phyloP scores from a whole-genome alignment of 2,888 invertebrate species.

The Gastrophysa polygoni region DNA sequence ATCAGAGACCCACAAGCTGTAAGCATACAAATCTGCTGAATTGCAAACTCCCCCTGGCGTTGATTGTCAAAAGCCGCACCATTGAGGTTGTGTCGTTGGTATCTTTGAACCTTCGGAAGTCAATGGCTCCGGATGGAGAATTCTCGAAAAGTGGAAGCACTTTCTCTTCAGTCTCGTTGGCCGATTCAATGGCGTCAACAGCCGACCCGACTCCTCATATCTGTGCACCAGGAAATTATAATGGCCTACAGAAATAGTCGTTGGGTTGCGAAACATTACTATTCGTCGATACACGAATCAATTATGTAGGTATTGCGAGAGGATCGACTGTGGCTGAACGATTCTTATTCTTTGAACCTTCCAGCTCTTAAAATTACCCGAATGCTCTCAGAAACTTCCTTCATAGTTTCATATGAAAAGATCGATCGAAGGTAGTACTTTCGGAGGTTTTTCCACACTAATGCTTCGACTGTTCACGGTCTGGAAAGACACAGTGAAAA shows the following conservation, averaged over 20 bases:
- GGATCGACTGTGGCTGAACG: not conserved
- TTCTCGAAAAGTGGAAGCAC: conserved; percentile 55
- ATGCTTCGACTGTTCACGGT: too few species aligned
- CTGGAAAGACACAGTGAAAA: too few species aligned
- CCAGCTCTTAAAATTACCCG: too few species aligned
- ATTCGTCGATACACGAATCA: not conserved
- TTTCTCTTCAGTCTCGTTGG: conserved; percentile 47
- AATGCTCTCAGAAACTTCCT: too few species aligned
- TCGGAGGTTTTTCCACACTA: too few species aligned
- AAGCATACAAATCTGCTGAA: too few species aligned
- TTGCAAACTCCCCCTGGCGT: too few species aligned
- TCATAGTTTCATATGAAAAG: too few species aligned
- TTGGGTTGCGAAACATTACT: not conserved
- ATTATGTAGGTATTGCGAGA: not conserved
- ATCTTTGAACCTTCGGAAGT: conserved; percentile 47
- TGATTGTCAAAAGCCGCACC: conserved; percentile 3
- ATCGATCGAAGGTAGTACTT: too few species aligned
- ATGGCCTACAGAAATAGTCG: conserved; percentile 13
- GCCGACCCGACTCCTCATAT: conserved; percentile 9
- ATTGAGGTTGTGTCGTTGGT: conserved; percentile 21
- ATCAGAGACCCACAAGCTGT: too few species aligned
- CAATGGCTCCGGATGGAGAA: conserved; percentile 51
- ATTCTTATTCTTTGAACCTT: too few species aligned
- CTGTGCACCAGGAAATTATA: conserved; percentile 5
- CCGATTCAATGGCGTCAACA: conserved; percentile 47